phyloP scores from a whole-genome alignment of 1,140 invertebrate genomes.

The Thaumetopoea pityocampa region DNA sequence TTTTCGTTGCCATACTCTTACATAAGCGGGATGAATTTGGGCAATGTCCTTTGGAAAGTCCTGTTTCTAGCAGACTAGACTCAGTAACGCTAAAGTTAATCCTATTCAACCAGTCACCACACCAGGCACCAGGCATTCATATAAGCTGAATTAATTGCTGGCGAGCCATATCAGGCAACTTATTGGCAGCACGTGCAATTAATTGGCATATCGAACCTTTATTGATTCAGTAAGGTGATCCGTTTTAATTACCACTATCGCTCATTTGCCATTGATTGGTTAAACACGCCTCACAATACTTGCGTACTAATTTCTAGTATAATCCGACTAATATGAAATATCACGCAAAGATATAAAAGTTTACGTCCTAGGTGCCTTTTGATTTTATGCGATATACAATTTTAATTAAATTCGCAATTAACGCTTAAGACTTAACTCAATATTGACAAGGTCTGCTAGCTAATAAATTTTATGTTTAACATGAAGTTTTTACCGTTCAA shows the following conservation, averaged over 20 bases:
- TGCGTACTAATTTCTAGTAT: constrained; percentile 5
- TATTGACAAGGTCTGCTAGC: constrained; percentile 8
- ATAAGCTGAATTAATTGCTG: constrained; percentile 37
- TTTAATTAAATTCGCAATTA: constrained; percentile 10
- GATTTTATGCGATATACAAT: constrained; percentile 6
- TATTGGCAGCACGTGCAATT: constrained; percentile 55
- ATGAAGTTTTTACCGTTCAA: no score
- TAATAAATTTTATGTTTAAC: no score
- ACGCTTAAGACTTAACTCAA: constrained; percentile 5
- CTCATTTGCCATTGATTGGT: constrained; percentile 63
- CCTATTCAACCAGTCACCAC: no score
- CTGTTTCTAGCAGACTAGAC: no score
- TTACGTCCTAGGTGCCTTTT: neutral
- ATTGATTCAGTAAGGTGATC: constrained; percentile 72
- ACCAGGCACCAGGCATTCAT: constrained; percentile 16
- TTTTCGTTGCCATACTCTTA: no score
- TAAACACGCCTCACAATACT: constrained; percentile 8
- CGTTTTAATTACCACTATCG: constrained; percentile 68
- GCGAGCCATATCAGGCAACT: constrained; percentile 39
- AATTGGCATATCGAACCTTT: constrained; percentile 67
- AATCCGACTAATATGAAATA: constrained; percentile 10
- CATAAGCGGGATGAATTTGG: no score
- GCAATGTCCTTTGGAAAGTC: no score
- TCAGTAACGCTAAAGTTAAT: no score
- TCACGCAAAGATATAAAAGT: neutral